Conservation (phyloP, 2,113 vertebrate species). For the Scortum barcoo region DNA sequence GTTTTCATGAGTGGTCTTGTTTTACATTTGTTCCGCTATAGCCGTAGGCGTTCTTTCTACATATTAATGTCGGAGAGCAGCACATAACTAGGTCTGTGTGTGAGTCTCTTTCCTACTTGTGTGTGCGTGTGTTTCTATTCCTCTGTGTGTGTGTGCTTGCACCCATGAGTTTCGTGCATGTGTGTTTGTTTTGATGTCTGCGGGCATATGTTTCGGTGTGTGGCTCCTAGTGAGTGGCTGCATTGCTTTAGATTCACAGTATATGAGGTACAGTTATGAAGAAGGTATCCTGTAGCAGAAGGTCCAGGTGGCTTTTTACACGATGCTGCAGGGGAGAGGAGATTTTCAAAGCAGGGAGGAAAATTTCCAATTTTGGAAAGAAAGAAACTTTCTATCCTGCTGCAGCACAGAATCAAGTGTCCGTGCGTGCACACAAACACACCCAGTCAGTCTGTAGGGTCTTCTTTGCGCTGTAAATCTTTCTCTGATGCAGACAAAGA, state of each 20-base stretch:
- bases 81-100: slow-evolving; percentile 16
- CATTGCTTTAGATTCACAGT: slow-evolving; percentile 37
- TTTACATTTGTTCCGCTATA: slow-evolving; percentile 58
- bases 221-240: slow-evolving; percentile 12
- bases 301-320: slow-evolving; percentile 57
- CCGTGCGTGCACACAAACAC: fast-evolving
- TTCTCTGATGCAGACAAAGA: slow-evolving; percentile 18
- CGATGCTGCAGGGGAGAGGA: slow-evolving; percentile 50
- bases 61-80: slow-evolving; percentile 33
- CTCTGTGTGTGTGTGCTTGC: slow-evolving; percentile 8
- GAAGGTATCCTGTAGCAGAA: slow-evolving; percentile 45
- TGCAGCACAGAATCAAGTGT: slow-evolving; percentile 19
- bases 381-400: slow-evolving; percentile 27
- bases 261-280: slow-evolving; percentile 47
- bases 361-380: slow-evolving; percentile 30
- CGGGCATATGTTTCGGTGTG: slow-evolving; percentile 34
- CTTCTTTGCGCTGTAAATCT: slow-evolving; percentile 3
- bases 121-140: slow-evolving; percentile 8
- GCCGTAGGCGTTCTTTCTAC: slow-evolving; percentile 13
- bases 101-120: not conserved
- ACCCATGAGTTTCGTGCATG: not conserved
- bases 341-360: slow-evolving; percentile 39
- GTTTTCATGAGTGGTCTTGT: slow-evolving; percentile 56
- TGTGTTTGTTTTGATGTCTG: slow-evolving; percentile 60
- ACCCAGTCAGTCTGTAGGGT: not conserved